Evolutionary conservation across 2,888 invertebrate genomes (phyloP).

Genomic region (Drosophila histrio): DNA sequence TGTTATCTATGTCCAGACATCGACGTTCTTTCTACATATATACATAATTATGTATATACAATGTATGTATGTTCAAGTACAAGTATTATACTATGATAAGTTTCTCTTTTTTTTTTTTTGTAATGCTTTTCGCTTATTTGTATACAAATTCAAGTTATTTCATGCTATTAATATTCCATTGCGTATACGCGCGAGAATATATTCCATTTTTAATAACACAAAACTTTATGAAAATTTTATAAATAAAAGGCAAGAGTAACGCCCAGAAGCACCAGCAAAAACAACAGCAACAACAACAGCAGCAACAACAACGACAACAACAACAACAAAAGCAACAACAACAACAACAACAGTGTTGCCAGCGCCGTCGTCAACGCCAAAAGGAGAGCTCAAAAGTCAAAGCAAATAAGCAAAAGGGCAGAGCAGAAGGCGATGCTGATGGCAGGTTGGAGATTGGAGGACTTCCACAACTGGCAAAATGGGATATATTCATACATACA

Average conservation of each 20-base stretch:
- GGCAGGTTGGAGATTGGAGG: constrained; percentile 18
- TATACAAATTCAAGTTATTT: constrained; percentile 37
- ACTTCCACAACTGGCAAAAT: constrained; percentile 18
- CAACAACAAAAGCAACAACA: not conserved
- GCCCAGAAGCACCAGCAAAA: constrained; percentile 17
- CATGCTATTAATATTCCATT: constrained; percentile 71
- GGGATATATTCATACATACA: too few relatives aligned
- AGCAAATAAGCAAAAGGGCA: constrained; percentile 57
- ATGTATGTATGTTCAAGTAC: not conserved
- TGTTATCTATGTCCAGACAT: not conserved
- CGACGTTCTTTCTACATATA: not conserved
- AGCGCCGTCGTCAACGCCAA: constrained; percentile 35
- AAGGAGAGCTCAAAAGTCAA: constrained; percentile 64
- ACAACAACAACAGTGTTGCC: not conserved
- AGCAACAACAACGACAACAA: not conserved
- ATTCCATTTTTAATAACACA: constrained; percentile 72
- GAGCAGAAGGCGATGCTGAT: constrained; percentile 19
- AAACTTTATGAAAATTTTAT: constrained; percentile 74
- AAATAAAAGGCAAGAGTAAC: constrained; percentile 52
- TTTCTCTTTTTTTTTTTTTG: constrained; percentile 2
- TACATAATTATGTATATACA: not conserved
- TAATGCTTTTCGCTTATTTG: constrained; percentile 22
- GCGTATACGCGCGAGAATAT: constrained; percentile 67
- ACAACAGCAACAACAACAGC: not conserved
- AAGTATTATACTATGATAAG: not conserved